phyloP scores from a whole-genome alignment of 1,140 invertebrate species.

The Spodoptera frugiperda region DNA sequence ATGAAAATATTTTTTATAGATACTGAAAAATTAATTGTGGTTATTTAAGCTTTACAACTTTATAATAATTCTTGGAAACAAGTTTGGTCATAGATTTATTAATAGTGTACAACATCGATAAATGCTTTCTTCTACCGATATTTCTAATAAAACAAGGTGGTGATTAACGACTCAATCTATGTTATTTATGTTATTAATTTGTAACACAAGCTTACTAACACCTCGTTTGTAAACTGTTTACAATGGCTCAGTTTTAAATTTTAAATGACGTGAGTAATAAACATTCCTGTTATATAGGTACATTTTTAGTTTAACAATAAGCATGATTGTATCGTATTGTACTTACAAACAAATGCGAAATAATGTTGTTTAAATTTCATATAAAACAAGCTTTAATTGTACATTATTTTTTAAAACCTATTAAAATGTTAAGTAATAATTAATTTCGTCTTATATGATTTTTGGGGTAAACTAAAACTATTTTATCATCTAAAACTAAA shows the following conservation, averaged over 20 bases:
- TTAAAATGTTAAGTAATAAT: too few species aligned
- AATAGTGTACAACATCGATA: conserved; percentile 9
- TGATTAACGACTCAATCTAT: conserved; percentile 25
- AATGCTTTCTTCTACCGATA: conserved; percentile 9
- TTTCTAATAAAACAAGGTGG: conserved; percentile 2
- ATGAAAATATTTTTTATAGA: conserved; percentile 18
- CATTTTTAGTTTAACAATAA: too few species aligned
- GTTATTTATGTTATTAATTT: conserved; percentile 23
- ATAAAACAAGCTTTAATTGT: too few species aligned
- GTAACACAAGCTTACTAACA: conserved; percentile 8
- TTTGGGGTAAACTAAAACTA: too few species aligned
- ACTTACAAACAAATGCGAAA: too few species aligned
- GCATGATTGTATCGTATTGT: too few species aligned
- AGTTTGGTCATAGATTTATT: conserved; percentile 18
- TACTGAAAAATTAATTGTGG: not conserved
- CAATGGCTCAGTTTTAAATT: not conserved
- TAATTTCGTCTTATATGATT: too few species aligned
- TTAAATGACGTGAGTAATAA: not conserved
- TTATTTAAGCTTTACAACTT: conserved; percentile 25
- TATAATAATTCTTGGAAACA: conserved; percentile 23
- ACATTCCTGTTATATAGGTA: too few species aligned
- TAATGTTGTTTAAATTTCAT: too few species aligned
- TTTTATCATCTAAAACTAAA: too few species aligned
- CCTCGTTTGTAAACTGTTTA: not conserved
- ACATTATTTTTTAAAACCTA: too few species aligned